phyloP scores from a whole-genome alignment of 2,888 invertebrate species.

The Coelogynopora nodosa region DNA sequence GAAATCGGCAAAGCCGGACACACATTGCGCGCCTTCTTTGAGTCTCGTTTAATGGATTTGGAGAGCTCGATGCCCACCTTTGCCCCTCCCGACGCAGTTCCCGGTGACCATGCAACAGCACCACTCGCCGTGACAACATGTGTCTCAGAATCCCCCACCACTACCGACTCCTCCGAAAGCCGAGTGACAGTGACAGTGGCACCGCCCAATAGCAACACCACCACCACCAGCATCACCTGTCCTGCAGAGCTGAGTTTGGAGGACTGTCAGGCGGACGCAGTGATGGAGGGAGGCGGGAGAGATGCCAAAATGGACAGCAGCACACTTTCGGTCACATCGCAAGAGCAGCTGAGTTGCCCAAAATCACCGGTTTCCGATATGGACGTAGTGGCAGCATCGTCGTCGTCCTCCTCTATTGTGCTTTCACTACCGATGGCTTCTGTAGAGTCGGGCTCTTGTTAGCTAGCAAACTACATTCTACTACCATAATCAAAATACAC shows the following conservation, averaged over 20 bases:
- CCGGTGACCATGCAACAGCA: no score
- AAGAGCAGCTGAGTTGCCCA: neutral
- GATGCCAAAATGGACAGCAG: no score
- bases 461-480: neutral
- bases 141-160: no score
- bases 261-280: no score
- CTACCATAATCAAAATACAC: neutral
- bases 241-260: neutral
- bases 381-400: neutral
- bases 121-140: no score
- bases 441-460: neutral
- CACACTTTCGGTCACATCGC: neutral
- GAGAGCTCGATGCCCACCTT: no score
- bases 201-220: no score
- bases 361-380: neutral
- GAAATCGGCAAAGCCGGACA: slow-evolving; percentile 94
- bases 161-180: neutral
- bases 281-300: no score
- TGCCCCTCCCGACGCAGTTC: no score
- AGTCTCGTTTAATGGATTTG: slow-evolving; percentile 65
- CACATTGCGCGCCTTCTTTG: slow-evolving; percentile 84
- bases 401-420: neutral
- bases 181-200: neutral
- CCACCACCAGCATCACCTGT: neutral
- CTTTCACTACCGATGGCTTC: neutral